Base-by-base conservation (phyloP, 2,888 invertebrate genomes). In the Dryocosmus kuriphilus region DNA sequence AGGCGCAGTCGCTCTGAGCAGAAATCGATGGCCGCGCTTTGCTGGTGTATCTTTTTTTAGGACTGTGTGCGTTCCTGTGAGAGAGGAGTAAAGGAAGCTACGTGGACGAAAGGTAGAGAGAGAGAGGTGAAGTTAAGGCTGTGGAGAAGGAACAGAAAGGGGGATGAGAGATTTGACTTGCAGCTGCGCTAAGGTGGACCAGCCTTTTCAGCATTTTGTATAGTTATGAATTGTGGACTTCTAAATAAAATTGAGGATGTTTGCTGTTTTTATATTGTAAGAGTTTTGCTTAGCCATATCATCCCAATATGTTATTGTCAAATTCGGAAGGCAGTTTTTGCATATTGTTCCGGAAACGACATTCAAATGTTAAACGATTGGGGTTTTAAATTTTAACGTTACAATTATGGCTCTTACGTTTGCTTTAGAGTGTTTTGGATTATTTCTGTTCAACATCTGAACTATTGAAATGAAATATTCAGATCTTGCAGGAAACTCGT, bases 1-100 rank as follows among this genome's bases (percentile, higher is more conserved):
- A 84, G 82, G 88, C 88, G 87, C 80, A 19, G 8, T 55, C 22
- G 8, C 55, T 71, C 63, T 75, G 76, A 80, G 77, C 82, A 86
- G 85, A 87, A 89, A 89, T 89, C 89, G 88, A 90, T 90, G 89
- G 88, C 84, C 85, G 88, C 86, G 77, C 77, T 79, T 82, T 82
- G 81, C 83, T 81, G 79, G 80, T 80, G 84, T 74, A 71, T 77
- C n/a, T n/a, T 76, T 79, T 79, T 76, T 75, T 80, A 76, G 19
- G 19, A 8, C 1, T 41, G 22, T 38, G 65, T 65, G 32, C 16
- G 41, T 65, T 22, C 16, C 65, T 38, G 74, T 61, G 65, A 75
- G 78, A 75, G 84, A 67, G 81, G 77, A 81, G 79, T 81, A 62
- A 79, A 78, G 81, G 80, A 77, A 76, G 75, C 32, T 78, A 61